Conservation (phyloP, 2,888 invertebrate genomes). For the Dendrolimus houi region DNA sequence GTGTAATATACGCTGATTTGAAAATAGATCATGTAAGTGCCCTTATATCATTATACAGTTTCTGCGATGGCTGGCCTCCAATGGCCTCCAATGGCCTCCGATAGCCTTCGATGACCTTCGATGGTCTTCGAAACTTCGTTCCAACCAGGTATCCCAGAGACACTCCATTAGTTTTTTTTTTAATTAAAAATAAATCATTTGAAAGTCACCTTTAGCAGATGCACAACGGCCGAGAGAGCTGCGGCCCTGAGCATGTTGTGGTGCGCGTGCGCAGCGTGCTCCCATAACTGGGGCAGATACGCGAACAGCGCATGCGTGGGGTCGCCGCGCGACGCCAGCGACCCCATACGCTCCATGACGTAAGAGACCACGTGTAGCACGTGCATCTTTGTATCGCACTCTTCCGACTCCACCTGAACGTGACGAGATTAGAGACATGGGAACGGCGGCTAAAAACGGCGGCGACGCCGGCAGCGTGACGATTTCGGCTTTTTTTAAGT, state of each 20-base stretch:
- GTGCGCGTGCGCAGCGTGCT: slow-evolving; percentile 88
- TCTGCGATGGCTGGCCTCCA: no score
- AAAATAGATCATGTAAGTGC: no score
- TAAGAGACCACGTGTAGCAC: slow-evolving; percentile 93
- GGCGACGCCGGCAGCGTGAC: background rate
- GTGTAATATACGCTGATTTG: no score
- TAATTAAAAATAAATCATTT: no score
- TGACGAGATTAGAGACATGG: background rate
- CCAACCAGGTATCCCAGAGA: no score
- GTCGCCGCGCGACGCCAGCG: slow-evolving; percentile 85
- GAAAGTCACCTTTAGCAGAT: slow-evolving; percentile 83
- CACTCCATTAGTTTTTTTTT: no score
- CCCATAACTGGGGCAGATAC: slow-evolving; percentile 93
- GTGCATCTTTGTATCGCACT: slow-evolving; percentile 97
- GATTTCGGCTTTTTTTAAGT: background rate
- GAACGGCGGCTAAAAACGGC: no score
- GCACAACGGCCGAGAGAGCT: slow-evolving; percentile 90
- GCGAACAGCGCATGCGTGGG: slow-evolving; percentile 79
- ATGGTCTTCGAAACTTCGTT: no score
- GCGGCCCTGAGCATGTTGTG: slow-evolving; percentile 95
- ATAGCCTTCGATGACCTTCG: no score
- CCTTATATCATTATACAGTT: no score
- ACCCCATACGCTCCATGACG: slow-evolving; percentile 90
- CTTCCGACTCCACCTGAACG: slow-evolving; percentile 87
- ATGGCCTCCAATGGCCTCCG: no score